Percentiles rank a stretch among this genome's conserved stretches.
phyloP scores from a whole-genome alignment of 2,797 vertebrate species.

The Sebastolobus altivelis region DNA sequence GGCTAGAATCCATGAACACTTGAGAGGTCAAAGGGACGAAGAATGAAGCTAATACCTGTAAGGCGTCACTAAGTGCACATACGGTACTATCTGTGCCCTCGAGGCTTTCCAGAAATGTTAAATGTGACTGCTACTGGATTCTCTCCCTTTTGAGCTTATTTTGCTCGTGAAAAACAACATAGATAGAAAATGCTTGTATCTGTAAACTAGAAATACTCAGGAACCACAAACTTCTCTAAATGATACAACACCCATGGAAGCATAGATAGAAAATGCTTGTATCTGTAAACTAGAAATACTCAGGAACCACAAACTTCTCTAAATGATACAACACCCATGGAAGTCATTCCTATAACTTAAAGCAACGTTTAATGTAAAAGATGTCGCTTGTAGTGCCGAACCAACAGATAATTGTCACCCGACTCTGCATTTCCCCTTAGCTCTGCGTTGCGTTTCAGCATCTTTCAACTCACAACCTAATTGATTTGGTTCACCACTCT shows the following conservation, averaged over 20 bases:
- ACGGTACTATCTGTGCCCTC: constrained; percentile 5
- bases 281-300: not conserved
- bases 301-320: not conserved
- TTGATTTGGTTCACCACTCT: not conserved
- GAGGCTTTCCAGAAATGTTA: constrained; percentile 14
- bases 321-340: not conserved
- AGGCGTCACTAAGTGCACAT: constrained; percentile 16
- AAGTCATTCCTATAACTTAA: not conserved
- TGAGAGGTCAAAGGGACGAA: constrained; percentile 4
- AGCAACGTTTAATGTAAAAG: not conserved
- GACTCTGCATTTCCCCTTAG: not conserved
- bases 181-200: not conserved
- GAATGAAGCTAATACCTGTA: constrained; percentile 38
- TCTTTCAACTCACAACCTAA: not conserved
- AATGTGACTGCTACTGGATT: constrained; percentile 8
- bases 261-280: not conserved
- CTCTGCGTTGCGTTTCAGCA: not conserved
- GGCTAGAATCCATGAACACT: constrained; percentile 19
- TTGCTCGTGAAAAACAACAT: constrained; percentile 5
- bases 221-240: not conserved
- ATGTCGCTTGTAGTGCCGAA: not conserved
- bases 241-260: not conserved
- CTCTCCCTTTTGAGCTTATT: constrained; percentile 5
- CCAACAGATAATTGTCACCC: not conserved
- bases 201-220: not conserved